Evolutionary conservation across 2,888 invertebrate genomes (phyloP).

Genomic region (Trissoscelio sp.): DNA sequence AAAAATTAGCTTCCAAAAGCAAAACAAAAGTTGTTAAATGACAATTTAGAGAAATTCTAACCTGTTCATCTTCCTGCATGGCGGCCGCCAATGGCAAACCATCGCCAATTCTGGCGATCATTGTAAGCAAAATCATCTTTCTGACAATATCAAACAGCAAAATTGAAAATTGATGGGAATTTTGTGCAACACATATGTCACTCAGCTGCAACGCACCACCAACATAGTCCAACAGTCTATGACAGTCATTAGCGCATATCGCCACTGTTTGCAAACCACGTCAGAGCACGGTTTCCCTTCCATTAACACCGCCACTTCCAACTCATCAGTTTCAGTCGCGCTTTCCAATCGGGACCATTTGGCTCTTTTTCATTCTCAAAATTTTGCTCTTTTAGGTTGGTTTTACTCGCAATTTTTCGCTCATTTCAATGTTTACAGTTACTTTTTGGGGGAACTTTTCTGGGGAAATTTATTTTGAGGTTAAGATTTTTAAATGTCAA

Average conservation of each 20-base stretch:
- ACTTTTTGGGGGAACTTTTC: too few species aligned
- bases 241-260: conserved; percentile 23
- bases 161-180: background rate
- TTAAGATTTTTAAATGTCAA: too few species aligned
- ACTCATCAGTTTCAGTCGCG: conserved; percentile 49
- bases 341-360: background rate
- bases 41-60: conserved; percentile 82
- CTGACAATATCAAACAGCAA: too few species aligned
- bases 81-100: conserved; percentile 97
- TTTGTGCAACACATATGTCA: conserved; percentile 61
- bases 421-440: too few species aligned
- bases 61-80: conserved; percentile 99
- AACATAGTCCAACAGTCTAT: conserved; percentile 18
- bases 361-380: background rate
- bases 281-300: conserved; percentile 52
- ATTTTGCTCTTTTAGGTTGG: too few species aligned
- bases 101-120: conserved; percentile 98
- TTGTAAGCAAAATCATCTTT: conserved; percentile 98
- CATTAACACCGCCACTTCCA: conserved; percentile 55
- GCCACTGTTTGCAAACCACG: conserved; percentile 66
- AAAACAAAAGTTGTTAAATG: background rate
- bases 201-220: conserved; percentile 5
- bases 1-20: background rate
- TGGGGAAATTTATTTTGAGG: too few species aligned
- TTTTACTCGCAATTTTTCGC: too few species aligned